Evolutionary conservation across 2,113 vertebrate species (phyloP).

Genomic region (Ovis canadensis): DNA sequence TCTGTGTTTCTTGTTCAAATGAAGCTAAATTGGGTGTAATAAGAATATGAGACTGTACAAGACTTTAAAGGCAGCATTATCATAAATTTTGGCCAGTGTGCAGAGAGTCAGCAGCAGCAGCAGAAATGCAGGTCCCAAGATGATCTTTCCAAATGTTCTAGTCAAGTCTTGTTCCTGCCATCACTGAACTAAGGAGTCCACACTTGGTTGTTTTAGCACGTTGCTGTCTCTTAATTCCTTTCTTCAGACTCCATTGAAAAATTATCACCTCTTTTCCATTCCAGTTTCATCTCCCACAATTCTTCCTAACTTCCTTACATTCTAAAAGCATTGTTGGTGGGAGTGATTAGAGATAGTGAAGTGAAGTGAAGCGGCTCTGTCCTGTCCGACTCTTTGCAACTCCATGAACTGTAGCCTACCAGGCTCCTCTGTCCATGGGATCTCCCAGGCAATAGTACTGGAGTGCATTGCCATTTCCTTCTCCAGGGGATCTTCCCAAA

Average conservation of each 20-base stretch:
- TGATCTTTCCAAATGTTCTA: neutral
- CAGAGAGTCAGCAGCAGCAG: neutral
- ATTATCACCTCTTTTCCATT: neutral
- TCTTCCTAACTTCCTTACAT: neutral
- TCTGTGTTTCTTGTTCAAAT: neutral
- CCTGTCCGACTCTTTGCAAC: too few species aligned
- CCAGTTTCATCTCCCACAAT: neutral
- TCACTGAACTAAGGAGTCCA: neutral
- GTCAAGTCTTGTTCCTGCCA: neutral
- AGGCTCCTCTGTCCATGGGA: too few species aligned
- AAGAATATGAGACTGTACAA: neutral
- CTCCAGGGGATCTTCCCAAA: too few species aligned
- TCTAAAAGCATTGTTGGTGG: neutral
- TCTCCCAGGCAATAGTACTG: too few species aligned
- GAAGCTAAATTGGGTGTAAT: neutral
- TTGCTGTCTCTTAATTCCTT: neutral
- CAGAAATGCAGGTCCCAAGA: neutral
- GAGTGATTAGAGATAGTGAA: too few species aligned
- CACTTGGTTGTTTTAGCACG: neutral
- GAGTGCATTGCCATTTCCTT: too few species aligned
- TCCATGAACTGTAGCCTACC: too few species aligned
- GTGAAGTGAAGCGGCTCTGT: too few species aligned
- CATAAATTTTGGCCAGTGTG: neutral
- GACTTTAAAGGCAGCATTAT: neutral
- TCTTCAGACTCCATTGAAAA: neutral